Percentiles rank a stretch among this genome's conserved stretches.
Conservation (phyloP, 2,113 vertebrate species). For the Symphodus melops region DNA sequence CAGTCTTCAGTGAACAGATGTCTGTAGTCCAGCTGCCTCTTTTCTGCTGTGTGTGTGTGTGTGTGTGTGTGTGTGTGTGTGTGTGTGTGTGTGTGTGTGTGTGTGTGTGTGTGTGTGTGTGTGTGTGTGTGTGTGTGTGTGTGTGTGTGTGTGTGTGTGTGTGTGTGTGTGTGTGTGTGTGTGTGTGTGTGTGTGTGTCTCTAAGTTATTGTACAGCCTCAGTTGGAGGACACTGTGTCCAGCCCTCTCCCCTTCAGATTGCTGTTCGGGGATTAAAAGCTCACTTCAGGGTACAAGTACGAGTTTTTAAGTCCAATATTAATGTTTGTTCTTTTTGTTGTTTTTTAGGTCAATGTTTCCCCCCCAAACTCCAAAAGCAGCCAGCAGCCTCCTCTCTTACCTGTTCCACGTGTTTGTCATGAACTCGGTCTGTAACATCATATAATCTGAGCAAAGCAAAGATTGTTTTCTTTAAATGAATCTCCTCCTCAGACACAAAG, state of each 20-base stretch:
- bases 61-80: constrained; percentile 14
- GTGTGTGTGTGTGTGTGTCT: neutral
- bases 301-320: neutral
- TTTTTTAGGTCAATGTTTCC: neutral
- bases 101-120: neutral
- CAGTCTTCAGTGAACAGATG: constrained; percentile 55
- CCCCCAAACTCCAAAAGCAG: neutral
- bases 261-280: neutral
- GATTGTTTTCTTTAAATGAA: too few relatives aligned
- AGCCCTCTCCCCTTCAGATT: neutral
- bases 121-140: neutral
- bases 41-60: constrained; percentile 3
- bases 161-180: neutral
- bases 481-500: neutral
- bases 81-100: neutral
- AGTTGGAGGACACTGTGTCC: neutral
- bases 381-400: neutral
- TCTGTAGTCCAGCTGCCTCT: constrained; percentile 51
- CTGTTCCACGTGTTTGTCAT: neutral
- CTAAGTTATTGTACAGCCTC: neutral
- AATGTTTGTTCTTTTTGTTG: neutral
- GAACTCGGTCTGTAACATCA: too few relatives aligned
- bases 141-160: constrained; percentile 15
- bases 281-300: neutral
- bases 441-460: neutral